A percentile compares a stretch with the other conserved stretches of the same genome.
Evolutionary conservation across 2,113 vertebrate species (phyloP).

Genomic region (Syngnathoides biaculeatus): DNA sequence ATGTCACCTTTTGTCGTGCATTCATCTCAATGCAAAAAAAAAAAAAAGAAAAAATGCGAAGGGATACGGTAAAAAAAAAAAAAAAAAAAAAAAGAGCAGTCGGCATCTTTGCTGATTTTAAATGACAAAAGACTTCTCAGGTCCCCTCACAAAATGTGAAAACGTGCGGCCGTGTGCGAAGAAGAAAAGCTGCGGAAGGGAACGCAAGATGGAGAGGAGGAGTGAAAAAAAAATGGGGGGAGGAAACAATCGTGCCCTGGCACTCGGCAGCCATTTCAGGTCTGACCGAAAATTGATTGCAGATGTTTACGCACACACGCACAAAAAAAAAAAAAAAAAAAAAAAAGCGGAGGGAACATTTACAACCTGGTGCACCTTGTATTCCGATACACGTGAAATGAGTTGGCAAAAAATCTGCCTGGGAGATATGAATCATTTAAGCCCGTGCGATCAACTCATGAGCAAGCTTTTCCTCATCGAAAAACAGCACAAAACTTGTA

Average conservation of each 20-base stretch:
- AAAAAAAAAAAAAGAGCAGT: slow-evolving; percentile 19
- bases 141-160: slow-evolving; percentile 26
- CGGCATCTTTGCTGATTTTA: slow-evolving; percentile 23
- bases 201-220: slow-evolving; percentile 17
- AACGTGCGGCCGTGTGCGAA: slow-evolving; percentile 2
- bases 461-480: no score
- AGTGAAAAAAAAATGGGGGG: no score
- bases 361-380: slow-evolving; percentile 54
- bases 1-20: background rate
- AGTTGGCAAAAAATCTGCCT: background rate
- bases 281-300: slow-evolving; percentile 52
- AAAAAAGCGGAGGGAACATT: slow-evolving; percentile 51
- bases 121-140: slow-evolving; percentile 17
- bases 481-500: background rate
- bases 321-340: background rate
- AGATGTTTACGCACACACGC: slow-evolving; percentile 47
- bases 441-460: background rate
- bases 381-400: background rate
- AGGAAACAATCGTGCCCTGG: slow-evolving; percentile 32
- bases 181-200: background rate
- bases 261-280: slow-evolving; percentile 50
- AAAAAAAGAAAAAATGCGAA: slow-evolving; percentile 3
- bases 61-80: background rate
- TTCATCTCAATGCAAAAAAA: background rate
- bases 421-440: background rate